These are phyloP conservation scores for Mesitornis unicolor DNA, from an alignment of 2,113 vertebrate species.

Conservation along the genomic window DNA sequence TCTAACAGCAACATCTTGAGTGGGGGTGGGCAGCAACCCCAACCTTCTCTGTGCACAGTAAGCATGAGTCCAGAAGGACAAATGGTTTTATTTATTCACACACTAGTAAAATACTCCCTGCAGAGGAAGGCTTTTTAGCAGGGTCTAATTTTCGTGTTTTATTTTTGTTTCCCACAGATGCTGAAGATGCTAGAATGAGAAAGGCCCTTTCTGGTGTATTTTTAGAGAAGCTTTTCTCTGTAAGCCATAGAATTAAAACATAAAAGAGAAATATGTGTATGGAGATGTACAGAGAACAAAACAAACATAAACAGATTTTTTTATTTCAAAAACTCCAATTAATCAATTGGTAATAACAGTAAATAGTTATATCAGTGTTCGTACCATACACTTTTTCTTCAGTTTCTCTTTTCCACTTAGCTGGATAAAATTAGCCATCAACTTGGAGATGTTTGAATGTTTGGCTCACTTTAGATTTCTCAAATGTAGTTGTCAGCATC, in stretches of 20 bases:
- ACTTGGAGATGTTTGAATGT: not conserved
- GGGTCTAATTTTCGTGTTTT: conserved; percentile 6
- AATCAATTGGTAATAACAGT: not conserved
- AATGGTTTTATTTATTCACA: conserved; percentile 50
- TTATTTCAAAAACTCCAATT: not conserved
- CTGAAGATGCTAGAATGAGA: not conserved
- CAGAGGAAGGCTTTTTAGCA: not conserved
- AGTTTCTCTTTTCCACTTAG: not conserved
- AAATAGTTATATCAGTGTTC: not conserved
- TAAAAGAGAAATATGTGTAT: not conserved
- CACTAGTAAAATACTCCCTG: conserved; percentile 25
- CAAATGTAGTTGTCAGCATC: not conserved
- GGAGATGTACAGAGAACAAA: not conserved
- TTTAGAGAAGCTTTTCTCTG: not conserved
- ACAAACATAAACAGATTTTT: not conserved
- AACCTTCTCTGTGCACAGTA: not conserved
- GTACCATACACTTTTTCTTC: not conserved
- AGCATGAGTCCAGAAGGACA: conserved; percentile 6
- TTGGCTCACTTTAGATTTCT: not conserved
- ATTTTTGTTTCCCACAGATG: conserved; percentile 33
- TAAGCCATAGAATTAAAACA: not conserved
- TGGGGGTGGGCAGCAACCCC: not conserved
- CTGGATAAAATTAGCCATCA: not conserved
- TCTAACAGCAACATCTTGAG: not conserved
- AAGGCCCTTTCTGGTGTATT: not conserved